Conservation (phyloP, 2,797 vertebrate genomes). For the Babyrousa celebensis region DNA sequence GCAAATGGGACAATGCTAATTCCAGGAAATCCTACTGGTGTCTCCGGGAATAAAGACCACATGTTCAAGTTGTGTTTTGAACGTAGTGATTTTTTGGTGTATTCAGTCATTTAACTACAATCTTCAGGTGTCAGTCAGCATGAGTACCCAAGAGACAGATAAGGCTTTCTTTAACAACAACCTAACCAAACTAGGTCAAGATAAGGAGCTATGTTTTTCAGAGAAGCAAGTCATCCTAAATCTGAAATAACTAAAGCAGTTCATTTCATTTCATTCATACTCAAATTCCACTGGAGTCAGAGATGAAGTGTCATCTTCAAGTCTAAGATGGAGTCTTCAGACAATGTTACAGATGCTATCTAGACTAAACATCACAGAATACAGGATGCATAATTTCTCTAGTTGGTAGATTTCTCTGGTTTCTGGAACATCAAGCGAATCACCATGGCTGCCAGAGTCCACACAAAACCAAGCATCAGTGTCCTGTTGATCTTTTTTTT, state of each 20-base stretch:
- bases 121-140: neutral
- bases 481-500: constrained; percentile 91
- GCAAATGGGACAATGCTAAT: neutral
- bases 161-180: neutral
- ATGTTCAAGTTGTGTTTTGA: neutral
- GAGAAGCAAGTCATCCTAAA: neutral
- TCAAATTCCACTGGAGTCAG: neutral
- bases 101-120: neutral
- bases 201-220: constrained; percentile 20
- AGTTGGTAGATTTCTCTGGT: constrained; percentile 94
- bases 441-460: constrained; percentile 94
- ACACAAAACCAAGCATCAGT: constrained; percentile 95
- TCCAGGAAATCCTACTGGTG: neutral
- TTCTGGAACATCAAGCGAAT: constrained; percentile 95
- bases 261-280: constrained; percentile 25
- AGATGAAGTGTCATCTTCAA: neutral
- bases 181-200: neutral
- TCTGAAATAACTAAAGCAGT: constrained; percentile 34
- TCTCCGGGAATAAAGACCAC: neutral
- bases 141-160: neutral
- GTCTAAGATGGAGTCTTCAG: constrained; percentile 93
- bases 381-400: constrained; percentile 96
- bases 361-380: constrained; percentile 92
- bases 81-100: neutral
- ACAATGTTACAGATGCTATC: constrained; percentile 91